Evolutionary conservation across 2,888 invertebrate species (phyloP).

Genomic region (Eupithecia dodoneata): DNA sequence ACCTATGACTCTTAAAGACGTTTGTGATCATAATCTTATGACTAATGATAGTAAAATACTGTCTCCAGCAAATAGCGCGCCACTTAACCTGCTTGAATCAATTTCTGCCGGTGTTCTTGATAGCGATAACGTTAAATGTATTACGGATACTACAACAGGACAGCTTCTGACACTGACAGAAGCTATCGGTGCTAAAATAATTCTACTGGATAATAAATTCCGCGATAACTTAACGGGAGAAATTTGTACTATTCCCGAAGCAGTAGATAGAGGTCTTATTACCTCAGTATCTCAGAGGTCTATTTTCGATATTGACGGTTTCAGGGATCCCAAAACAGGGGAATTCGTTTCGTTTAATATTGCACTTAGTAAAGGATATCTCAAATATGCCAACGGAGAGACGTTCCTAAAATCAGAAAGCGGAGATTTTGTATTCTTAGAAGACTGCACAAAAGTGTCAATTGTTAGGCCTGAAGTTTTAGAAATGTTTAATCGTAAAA

Average conservation of each 20-base stretch:
- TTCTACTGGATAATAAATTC: conserved; percentile 89
- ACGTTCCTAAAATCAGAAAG: conserved; percentile 89
- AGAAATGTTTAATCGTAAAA: conserved; percentile 92
- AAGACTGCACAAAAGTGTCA: conserved; percentile 91
- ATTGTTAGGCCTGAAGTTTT: conserved; percentile 93
- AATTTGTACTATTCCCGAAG: conserved; percentile 91
- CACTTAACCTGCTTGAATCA: conserved; percentile 92
- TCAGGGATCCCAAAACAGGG: conserved; percentile 91
- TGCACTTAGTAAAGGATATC: conserved; percentile 89
- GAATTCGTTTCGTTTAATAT: conserved; percentile 93
- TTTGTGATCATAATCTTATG: conserved; percentile 91
- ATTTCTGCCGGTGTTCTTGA: conserved; percentile 95
- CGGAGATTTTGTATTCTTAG: conserved; percentile 90
- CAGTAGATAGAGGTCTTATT: conserved; percentile 94
- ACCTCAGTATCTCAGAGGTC: conserved; percentile 94
- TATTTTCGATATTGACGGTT: conserved; percentile 96
- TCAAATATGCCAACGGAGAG: conserved; percentile 89
- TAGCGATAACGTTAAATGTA: conserved; percentile 91
- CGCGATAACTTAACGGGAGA: conserved; percentile 89
- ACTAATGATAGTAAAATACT: conserved; percentile 90
- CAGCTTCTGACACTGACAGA: conserved; percentile 93
- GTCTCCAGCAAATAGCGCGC: conserved; percentile 91
- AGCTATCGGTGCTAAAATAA: conserved; percentile 91
- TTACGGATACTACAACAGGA: conserved; percentile 91
- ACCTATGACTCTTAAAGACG: conserved; percentile 96